Conservation (phyloP, 2,888 invertebrate species). For the Dichetophora obliterata region DNA sequence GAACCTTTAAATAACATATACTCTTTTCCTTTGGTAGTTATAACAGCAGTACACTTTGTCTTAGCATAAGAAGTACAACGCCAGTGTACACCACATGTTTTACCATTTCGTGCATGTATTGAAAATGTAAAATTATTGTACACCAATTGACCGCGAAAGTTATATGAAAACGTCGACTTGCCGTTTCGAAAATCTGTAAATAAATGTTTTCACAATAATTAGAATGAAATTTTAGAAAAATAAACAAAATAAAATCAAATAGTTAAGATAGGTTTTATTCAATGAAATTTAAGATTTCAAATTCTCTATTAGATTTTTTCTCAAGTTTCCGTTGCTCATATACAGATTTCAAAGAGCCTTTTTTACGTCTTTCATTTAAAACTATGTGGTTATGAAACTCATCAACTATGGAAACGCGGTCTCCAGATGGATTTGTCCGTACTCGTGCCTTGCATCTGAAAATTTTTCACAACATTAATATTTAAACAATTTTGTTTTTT, state of each 20-base stretch:
- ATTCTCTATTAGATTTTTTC: slow-evolving; percentile 30
- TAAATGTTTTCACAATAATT: slow-evolving; percentile 5
- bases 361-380: slow-evolving; percentile 58
- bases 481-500: too few relatives aligned
- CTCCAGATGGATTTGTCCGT: slow-evolving; percentile 57
- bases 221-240: not conserved
- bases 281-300: slow-evolving; percentile 17
- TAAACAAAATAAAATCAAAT: not conserved
- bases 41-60: slow-evolving; percentile 57
- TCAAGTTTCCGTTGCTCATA: slow-evolving; percentile 56
- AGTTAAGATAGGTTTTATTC: not conserved
- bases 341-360: slow-evolving; percentile 59
- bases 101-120: slow-evolving; percentile 55
- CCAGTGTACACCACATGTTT: slow-evolving; percentile 61
- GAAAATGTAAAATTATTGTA: slow-evolving; percentile 60
- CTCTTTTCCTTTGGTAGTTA: slow-evolving; percentile 63
- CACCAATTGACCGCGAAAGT: slow-evolving; percentile 64
- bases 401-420: slow-evolving; percentile 59
- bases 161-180: slow-evolving; percentile 56
- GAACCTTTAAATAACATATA: slow-evolving; percentile 53
- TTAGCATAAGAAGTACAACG: slow-evolving; percentile 62
- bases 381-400: slow-evolving; percentile 60
- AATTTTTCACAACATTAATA: slow-evolving; percentile 6
- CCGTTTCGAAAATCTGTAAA: slow-evolving; percentile 24
- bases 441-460: slow-evolving; percentile 59